These are phyloP conservation scores for Crepidodera aurea DNA, from an alignment of 2,888 invertebrate genomes.

Conservation along the genomic window DNA sequence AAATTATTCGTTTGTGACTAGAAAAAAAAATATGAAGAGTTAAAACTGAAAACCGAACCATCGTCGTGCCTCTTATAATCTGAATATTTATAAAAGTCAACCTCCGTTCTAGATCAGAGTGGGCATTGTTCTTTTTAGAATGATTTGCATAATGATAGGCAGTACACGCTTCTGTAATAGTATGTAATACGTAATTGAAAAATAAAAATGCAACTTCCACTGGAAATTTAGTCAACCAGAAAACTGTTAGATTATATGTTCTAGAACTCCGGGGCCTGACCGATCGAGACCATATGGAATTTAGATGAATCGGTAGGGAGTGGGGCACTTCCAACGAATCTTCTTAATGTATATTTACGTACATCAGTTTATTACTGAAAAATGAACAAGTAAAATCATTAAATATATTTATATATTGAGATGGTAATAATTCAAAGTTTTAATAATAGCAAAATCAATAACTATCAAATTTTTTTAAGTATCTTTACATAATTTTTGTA, in stretches of 20 bases:
- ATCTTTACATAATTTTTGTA: no score
- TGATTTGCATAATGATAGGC: constrained; percentile 34
- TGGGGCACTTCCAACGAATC: neutral
- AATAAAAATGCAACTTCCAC: constrained; percentile 16
- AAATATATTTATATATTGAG: no score
- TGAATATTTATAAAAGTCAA: constrained; percentile 18
- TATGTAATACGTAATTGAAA: constrained; percentile 20
- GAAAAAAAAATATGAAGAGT: no score
- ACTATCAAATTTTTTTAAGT: no score
- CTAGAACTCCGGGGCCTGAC: neutral
- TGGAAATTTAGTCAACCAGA: constrained; percentile 23
- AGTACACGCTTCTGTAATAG: constrained; percentile 30
- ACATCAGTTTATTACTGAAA: no score
- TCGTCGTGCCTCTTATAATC: constrained; percentile 12
- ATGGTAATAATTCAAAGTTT: no score
- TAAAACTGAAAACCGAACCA: no score
- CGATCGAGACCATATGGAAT: neutral
- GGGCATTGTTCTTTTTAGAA: constrained; percentile 11
- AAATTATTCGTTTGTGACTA: no score
- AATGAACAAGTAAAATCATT: no score
- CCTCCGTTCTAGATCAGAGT: constrained; percentile 15
- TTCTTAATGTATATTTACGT: no score
- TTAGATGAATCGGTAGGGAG: neutral
- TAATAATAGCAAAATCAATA: no score
- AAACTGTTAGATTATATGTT: constrained; percentile 20